phyloP scores from a whole-genome alignment of 2,113 vertebrate species.

The Stegostoma tigrinum region DNA sequence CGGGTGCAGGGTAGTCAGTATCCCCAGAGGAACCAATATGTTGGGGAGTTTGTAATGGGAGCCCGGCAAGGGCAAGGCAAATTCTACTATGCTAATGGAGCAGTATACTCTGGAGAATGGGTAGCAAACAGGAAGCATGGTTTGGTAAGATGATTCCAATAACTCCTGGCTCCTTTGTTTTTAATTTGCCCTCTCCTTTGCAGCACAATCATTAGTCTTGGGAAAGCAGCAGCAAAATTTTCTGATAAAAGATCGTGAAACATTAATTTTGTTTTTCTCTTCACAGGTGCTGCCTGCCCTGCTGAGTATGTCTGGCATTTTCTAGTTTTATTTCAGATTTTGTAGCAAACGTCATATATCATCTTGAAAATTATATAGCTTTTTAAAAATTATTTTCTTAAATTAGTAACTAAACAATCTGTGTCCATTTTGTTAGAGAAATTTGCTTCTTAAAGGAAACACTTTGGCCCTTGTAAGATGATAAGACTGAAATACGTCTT shows the following conservation, averaged over 20 bases:
- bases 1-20: conserved; percentile 59
- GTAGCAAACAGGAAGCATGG: conserved; percentile 70
- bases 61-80: conserved; percentile 66
- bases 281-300: not conserved
- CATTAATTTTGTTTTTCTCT: not conserved
- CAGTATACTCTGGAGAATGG: conserved; percentile 70
- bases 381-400: not conserved
- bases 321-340: too few species aligned
- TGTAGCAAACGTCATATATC: not conserved
- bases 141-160: conserved; percentile 50
- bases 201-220: not conserved
- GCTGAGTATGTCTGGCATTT: not conserved
- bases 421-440: not conserved
- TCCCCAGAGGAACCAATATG: conserved; percentile 65
- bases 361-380: not conserved
- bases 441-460: not conserved
- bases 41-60: conserved; percentile 66
- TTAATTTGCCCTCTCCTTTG: not conserved
- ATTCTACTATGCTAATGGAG: conserved; percentile 70
- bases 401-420: not conserved
- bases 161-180: not conserved
- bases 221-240: not conserved
- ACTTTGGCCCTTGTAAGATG: not conserved
- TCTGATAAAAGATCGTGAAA: not conserved
- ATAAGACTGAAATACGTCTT: not conserved